Conservation (phyloP, 2,113 vertebrate species). For the Syrmaticus mikado region DNA sequence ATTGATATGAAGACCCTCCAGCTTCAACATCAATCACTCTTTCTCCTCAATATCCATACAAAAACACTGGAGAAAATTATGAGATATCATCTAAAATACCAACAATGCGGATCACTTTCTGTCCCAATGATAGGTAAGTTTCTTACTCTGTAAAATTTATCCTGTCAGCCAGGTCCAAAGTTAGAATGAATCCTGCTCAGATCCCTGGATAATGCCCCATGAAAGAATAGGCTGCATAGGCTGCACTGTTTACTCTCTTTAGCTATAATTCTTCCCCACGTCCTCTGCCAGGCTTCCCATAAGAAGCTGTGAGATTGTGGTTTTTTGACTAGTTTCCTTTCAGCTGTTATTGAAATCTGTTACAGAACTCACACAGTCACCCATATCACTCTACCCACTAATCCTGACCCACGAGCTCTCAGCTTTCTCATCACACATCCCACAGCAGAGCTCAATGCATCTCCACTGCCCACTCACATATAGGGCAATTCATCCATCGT, state of each 20-base stretch:
- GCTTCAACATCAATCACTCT: constrained; percentile 34
- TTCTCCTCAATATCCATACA: background rate
- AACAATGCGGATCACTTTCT: constrained; percentile 22
- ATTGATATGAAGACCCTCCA: constrained; percentile 40
- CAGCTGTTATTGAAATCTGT: background rate
- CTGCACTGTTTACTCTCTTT: background rate
- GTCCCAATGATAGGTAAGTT: background rate
- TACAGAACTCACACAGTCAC: background rate
- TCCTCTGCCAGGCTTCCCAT: background rate
- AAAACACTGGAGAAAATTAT: background rate
- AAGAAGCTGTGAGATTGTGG: background rate
- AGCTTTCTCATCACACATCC: background rate
- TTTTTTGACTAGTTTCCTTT: background rate
- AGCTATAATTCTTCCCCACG: background rate
- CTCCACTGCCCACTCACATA: background rate
- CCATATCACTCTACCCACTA: background rate
- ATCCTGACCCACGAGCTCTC: background rate
- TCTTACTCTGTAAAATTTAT: background rate
- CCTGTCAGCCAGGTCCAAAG: background rate
- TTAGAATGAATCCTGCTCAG: background rate
- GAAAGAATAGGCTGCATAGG: background rate
- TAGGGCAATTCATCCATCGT: background rate
- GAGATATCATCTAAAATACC: background rate
- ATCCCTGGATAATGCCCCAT: background rate
- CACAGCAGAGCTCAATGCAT: background rate